Evolutionary conservation across 2,888 invertebrate genomes (phyloP), one percentile per base, ranked within the genome.

Genomic region (Plusia festucae): DNA sequence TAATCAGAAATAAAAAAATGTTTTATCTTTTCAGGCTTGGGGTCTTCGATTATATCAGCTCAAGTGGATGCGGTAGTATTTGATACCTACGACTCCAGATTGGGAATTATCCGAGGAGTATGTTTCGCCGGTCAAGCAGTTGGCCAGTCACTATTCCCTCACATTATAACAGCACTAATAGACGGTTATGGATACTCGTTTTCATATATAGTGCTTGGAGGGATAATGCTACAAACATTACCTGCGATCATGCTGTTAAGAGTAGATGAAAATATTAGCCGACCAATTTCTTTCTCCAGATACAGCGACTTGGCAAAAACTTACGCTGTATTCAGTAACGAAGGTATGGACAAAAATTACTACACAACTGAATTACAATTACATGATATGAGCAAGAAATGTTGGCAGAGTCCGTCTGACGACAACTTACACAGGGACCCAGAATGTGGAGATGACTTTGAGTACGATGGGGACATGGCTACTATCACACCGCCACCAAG

Each of bases 401-500:
- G 88, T 79, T 95, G 95, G 95, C 90, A 93, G 78, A 95, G 91
- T 85, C 95, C 95, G 11, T 91, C 94, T n/a, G 94, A 94, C 60
- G 91, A 93, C 57, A 92, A 90, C 76, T 78, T 91, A 55, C 88
- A 91, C 53, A 77, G 85, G 46, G 88, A 91, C 65, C 85, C 80
- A 15, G 90, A 89, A 16, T 72, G 57, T 7, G 71, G 78, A 56
- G 82, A 77, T 54, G 85, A 86, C 27, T 70, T 68, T 58, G 82
- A 78, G 6, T 83, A 87, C 54, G 85, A 83, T 34, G 81, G 86
- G 49, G 86, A 90, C 40, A 80, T 82, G 55, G 83, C 87, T 27
- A 94, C 92, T 40, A 90, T 92, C 22, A 94, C 94, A 13, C 94
- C 94, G 44, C 94, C 93, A 6, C 93, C 93, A 20, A 93, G 93